Conservation (phyloP, 2,797 vertebrate genomes). For the Falco columbarius region DNA sequence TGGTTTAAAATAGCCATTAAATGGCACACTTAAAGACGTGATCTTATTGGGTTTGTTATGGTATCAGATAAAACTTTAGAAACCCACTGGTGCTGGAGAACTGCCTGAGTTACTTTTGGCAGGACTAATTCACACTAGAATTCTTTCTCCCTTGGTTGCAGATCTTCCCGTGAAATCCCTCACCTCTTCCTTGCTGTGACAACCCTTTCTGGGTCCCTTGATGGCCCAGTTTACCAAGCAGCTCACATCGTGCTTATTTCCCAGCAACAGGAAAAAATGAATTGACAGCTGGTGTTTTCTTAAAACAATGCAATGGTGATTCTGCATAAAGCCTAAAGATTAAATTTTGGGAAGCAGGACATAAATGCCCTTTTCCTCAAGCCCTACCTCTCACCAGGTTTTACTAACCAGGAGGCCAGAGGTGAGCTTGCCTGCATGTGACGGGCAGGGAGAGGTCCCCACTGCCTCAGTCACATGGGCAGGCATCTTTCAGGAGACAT, state of each 20-base stretch:
- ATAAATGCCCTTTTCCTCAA: background rate
- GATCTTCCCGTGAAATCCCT: background rate
- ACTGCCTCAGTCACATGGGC: accelerated
- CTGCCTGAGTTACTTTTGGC: background rate
- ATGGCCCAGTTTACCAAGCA: background rate
- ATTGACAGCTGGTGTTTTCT: background rate
- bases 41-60: background rate
- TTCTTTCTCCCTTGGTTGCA: background rate
- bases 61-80: background rate
- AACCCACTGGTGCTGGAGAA: background rate
- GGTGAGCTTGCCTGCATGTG: background rate
- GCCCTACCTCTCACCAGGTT: background rate
- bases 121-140: background rate
- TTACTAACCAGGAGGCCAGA: background rate
- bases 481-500: background rate
- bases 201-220: background rate
- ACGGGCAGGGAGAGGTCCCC: background rate
- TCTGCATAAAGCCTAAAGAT: background rate
- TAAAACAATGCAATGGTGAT: background rate
- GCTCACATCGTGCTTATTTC: background rate
- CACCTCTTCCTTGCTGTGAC: background rate
- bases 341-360: background rate
- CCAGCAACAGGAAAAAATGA: background rate
- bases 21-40: background rate
- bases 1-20: background rate